Evolutionary conservation across 1,140 invertebrate species (phyloP).

Genomic region (Ostrea edulis): DNA sequence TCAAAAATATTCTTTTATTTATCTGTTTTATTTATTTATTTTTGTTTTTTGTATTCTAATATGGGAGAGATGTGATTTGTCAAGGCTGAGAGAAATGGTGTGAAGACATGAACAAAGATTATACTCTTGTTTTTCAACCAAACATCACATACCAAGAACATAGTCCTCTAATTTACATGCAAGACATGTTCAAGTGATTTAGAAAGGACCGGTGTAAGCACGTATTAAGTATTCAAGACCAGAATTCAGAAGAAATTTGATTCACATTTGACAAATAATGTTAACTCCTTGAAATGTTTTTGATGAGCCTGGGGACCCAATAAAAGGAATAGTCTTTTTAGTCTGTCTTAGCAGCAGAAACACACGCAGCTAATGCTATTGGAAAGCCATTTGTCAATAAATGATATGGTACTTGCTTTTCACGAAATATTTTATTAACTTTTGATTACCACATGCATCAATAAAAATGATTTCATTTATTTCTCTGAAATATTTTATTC

Average conservation of each 20-base stretch:
- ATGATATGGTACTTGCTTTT: no score
- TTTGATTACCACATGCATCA: no score
- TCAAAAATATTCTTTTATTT: background rate
- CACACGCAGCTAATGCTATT: background rate
- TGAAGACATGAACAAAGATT: background rate
- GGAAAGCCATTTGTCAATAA: background rate
- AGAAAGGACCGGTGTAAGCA: background rate
- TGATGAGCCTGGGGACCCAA: background rate
- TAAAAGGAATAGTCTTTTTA: background rate
- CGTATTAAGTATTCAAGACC: conserved; percentile 26
- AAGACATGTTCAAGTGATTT: conserved; percentile 6
- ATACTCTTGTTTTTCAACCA: background rate
- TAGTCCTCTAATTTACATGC: conserved; percentile 15
- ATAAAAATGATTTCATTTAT: no score
- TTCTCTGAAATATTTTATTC: no score
- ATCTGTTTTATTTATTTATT: background rate
- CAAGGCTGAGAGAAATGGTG: background rate
- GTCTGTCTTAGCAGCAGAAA: background rate
- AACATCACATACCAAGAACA: conserved; percentile 4
- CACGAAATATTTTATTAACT: no score
- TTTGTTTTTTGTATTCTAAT: background rate
- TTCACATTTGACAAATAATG: background rate
- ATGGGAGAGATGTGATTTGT: background rate
- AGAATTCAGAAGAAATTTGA: background rate
- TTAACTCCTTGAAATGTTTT: conserved; percentile 8